Percentiles rank a stretch among this genome's conserved stretches.
phyloP scores from a whole-genome alignment of 2,888 invertebrate species.

The Drosophila quinaria region DNA sequence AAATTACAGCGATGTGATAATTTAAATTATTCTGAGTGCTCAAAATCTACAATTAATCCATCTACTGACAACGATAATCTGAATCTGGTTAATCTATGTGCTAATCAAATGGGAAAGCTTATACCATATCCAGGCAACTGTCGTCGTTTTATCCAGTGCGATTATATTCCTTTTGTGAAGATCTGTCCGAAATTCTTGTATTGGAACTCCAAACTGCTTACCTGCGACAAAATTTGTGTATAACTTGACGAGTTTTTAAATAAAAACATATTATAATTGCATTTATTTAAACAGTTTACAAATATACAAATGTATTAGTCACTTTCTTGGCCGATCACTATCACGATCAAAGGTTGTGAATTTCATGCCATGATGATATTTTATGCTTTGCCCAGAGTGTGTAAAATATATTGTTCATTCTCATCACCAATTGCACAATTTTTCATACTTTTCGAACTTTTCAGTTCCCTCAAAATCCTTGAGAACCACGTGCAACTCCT shows the following conservation, averaged over 20 bases:
- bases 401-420: slow-evolving; percentile 1
- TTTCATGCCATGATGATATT: neutral
- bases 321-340: neutral
- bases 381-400: neutral
- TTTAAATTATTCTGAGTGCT: slow-evolving; percentile 4
- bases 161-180: slow-evolving; percentile 64
- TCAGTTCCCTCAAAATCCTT: neutral
- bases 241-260: slow-evolving; percentile 3
- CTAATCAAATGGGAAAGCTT: slow-evolving; percentile 12
- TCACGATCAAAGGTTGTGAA: slow-evolving; percentile 3
- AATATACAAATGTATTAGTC: neutral
- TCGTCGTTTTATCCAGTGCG: slow-evolving; percentile 56
- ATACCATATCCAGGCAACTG: slow-evolving; percentile 58
- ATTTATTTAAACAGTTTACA: too few species aligned
- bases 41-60: accelerated
- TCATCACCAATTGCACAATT: slow-evolving; percentile 2
- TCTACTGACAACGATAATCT: neutral
- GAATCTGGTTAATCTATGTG: slow-evolving; percentile 12
- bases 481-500: neutral
- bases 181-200: slow-evolving; percentile 49
- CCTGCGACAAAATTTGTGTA: slow-evolving; percentile 64
- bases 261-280: neutral
- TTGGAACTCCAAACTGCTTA: slow-evolving; percentile 61
- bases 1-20: slow-evolving; percentile 41
- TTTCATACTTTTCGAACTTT: neutral